Percentiles rank a stretch among this genome's conserved stretches.
Conservation (phyloP, 1,140 invertebrate species). For the Laupala kohalensis region DNA sequence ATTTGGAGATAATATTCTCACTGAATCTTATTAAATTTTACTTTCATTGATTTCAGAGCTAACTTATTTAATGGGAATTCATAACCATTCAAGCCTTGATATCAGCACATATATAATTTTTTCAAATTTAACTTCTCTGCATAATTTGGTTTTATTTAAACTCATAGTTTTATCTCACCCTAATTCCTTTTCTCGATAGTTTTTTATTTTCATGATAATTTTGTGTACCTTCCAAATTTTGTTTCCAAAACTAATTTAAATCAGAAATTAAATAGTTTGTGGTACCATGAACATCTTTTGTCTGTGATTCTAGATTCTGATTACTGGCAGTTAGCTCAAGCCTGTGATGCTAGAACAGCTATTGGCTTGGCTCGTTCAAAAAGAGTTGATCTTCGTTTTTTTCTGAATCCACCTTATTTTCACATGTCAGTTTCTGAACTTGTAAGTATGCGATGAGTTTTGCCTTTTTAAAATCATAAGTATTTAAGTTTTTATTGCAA, state of each 20-base stretch:
- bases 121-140: not conserved
- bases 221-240: not conserved
- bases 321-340: slow-evolving; percentile 46
- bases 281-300: not conserved
- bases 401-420: slow-evolving; percentile 41
- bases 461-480: not conserved
- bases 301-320: slow-evolving; percentile 38
- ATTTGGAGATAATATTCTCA: too few species aligned
- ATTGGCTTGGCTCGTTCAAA: slow-evolving; percentile 42
- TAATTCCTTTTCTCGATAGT: not conserved
- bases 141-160: not conserved
- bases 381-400: slow-evolving; percentile 41
- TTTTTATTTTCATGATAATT: not conserved
- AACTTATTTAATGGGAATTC: too few species aligned
- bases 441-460: slow-evolving; percentile 17
- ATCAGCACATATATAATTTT: not conserved
- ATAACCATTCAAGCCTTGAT: too few species aligned
- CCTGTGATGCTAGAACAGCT: slow-evolving; percentile 46
- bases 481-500: too few species aligned
- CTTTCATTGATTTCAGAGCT: too few species aligned
- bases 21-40: too few species aligned
- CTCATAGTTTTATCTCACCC: not conserved
- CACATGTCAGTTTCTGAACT: slow-evolving; percentile 14
- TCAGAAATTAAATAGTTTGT: not conserved
- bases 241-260: not conserved